These are phyloP conservation scores for Muscicapa comitata DNA, from an alignment of 2,797 vertebrate species.

Conservation along the genomic window DNA sequence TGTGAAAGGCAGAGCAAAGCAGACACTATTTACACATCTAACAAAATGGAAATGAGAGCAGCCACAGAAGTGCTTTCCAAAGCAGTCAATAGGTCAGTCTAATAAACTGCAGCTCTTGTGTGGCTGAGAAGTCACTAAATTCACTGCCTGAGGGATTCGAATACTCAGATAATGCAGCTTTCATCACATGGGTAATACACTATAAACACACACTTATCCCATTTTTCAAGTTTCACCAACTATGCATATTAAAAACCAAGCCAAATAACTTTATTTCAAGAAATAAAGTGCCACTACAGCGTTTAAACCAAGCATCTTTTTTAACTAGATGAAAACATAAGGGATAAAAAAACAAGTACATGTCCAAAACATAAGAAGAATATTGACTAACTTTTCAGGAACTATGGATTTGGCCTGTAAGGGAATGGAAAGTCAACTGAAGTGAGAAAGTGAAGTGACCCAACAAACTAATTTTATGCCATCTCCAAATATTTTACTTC, in stretches of 20 bases:
- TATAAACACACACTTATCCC: not conserved
- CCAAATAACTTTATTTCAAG: not conserved
- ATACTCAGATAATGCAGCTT: not conserved
- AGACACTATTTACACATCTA: not conserved
- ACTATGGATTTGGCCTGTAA: not conserved
- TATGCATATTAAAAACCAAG: not conserved
- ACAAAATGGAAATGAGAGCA: not conserved
- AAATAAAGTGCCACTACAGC: not conserved
- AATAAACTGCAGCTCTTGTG: not conserved
- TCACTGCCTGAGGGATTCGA: not conserved
- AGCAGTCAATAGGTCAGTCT: not conserved
- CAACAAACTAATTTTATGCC: not conserved
- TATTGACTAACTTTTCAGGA: not conserved
- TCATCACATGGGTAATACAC: not conserved
- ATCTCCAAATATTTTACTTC: not conserved
- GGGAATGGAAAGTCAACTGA: not conserved
- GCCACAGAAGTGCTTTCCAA: not conserved
- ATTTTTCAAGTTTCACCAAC: not conserved
- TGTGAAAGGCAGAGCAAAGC: slow-evolving; percentile 39
- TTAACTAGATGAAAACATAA: not conserved
- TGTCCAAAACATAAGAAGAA: not conserved
- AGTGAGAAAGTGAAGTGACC: not conserved
- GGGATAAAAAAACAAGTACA: not conserved
- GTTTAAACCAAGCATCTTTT: not conserved
- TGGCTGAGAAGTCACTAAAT: not conserved